Conservation (phyloP, 2,113 vertebrate genomes). For the Scytalopus superciliaris region DNA sequence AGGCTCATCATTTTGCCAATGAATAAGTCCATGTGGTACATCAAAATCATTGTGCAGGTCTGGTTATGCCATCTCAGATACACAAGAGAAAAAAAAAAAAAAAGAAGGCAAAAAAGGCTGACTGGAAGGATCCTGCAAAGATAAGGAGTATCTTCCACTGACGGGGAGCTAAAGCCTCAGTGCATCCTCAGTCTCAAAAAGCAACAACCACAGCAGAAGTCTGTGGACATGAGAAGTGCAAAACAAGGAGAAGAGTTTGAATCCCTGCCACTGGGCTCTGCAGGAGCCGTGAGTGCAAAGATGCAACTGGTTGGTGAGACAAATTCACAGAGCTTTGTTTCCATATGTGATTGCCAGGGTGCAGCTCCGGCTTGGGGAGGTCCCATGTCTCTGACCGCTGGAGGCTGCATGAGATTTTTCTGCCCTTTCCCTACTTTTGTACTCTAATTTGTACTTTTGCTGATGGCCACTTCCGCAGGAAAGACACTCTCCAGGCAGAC, state of each 20-base stretch:
- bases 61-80: background rate
- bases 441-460: background rate
- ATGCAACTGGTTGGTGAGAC: accelerated
- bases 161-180: background rate
- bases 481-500: background rate
- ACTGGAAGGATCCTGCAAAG: background rate
- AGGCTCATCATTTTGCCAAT: background rate
- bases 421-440: background rate
- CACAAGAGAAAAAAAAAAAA: background rate
- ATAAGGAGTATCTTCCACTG: background rate
- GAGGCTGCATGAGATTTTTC: background rate
- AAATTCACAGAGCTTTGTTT: background rate
- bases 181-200: background rate
- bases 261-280: background rate
- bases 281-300: background rate
- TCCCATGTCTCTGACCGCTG: background rate
- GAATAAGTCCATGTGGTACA: background rate
- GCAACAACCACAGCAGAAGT: background rate
- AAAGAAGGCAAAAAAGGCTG: background rate
- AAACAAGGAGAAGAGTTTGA: background rate
- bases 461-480: background rate
- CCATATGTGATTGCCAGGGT: background rate
- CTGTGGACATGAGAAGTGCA: accelerated
- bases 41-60: background rate
- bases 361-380: background rate